These are phyloP conservation scores for Chloroceryle aenea DNA, from an alignment of 2,113 vertebrate genomes.

Conservation along the genomic window DNA sequence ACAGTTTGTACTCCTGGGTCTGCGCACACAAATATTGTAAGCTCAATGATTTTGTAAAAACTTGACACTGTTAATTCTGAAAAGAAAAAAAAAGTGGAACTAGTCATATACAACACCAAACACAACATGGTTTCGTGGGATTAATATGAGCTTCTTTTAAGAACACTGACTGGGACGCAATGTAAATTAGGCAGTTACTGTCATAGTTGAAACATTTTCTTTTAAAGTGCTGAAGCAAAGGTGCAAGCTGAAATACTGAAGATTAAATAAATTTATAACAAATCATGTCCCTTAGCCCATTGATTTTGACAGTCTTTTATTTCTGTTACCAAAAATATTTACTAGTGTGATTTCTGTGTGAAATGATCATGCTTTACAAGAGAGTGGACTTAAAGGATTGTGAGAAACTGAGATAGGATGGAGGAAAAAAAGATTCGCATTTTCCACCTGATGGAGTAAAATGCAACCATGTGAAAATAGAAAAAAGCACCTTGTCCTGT, in stretches of 20 bases:
- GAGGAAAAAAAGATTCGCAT: neutral
- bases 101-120: constrained; percentile 67
- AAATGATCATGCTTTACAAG: neutral
- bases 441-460: constrained; percentile 42
- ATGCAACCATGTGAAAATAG: constrained; percentile 47
- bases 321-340: constrained; percentile 35
- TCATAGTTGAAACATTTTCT: constrained; percentile 64
- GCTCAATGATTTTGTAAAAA: constrained; percentile 69
- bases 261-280: constrained; percentile 78
- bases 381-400: constrained; percentile 30
- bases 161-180: constrained; percentile 57
- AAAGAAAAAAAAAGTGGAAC: constrained; percentile 41
- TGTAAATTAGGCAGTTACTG: constrained; percentile 71
- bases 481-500: constrained; percentile 59
- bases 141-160: constrained; percentile 62
- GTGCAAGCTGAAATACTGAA: constrained; percentile 73
- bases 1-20: constrained; percentile 65
- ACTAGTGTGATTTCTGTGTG: constrained; percentile 30
- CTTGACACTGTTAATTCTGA: constrained; percentile 75
- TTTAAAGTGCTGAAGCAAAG: constrained; percentile 77
- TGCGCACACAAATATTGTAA: constrained; percentile 69
- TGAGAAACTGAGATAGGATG: neutral
- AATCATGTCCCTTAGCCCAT: constrained; percentile 64
- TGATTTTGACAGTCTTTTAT: constrained; percentile 68
- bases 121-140: constrained; percentile 66